These are phyloP conservation scores for Saccostrea cuccullata DNA, from an alignment of 1,140 invertebrate species.

Conservation along the genomic window DNA sequence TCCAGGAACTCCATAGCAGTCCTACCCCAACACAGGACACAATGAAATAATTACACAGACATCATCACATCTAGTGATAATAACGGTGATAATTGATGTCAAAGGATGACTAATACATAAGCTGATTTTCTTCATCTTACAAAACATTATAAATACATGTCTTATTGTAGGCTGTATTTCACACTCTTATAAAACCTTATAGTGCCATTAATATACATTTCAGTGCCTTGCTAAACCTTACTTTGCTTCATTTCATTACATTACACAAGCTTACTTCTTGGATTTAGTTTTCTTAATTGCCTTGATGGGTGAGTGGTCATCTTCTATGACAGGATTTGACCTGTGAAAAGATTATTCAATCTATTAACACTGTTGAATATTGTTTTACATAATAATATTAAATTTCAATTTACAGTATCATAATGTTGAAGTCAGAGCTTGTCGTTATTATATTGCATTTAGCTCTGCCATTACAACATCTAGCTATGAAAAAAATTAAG, in stretches of 20 bases:
- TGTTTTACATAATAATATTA: too few relatives aligned
- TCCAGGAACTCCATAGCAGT: slow-evolving; percentile 21
- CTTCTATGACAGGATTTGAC: background rate
- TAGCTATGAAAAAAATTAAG: too few relatives aligned
- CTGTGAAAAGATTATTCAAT: background rate
- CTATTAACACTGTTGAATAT: background rate
- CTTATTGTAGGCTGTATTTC: too few relatives aligned
- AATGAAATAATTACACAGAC: background rate
- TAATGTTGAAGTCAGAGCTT: too few relatives aligned
- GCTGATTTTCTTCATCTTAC: too few relatives aligned
- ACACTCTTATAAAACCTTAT: background rate
- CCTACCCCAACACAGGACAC: background rate
- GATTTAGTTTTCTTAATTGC: background rate
- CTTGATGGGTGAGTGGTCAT: background rate
- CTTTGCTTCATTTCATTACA: too few relatives aligned
- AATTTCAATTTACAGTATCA: too few relatives aligned
- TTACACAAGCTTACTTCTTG: background rate
- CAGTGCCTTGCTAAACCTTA: too few relatives aligned
- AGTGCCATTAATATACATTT: background rate
- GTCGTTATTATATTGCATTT: too few relatives aligned
- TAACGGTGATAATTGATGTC: background rate
- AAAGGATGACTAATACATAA: background rate
- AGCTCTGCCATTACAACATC: too few relatives aligned
- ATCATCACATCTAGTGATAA: background rate
- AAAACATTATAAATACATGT: too few relatives aligned